These are phyloP conservation scores for Lineus longissimus DNA, from an alignment of 1,140 invertebrate species.

Conservation along the genomic window DNA sequence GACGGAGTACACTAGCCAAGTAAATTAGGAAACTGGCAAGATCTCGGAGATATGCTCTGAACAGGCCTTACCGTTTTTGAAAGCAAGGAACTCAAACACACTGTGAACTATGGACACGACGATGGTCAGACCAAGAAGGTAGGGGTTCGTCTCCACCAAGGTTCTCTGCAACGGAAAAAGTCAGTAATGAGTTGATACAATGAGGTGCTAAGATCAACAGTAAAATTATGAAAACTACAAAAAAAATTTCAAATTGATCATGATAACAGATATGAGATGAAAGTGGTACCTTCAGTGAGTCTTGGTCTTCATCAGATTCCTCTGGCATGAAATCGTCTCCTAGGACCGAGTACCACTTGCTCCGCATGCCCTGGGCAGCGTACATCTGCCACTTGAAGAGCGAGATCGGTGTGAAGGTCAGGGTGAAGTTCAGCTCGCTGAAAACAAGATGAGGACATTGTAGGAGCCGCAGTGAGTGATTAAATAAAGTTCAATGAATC, in stretches of 20 bases:
- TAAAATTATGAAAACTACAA: no score
- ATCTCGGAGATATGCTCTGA: no score
- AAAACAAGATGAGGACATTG: slow-evolving; percentile 18
- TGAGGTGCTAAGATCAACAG: no score
- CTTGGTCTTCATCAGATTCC: slow-evolving; percentile 84
- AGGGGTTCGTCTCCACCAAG: slow-evolving; percentile 94
- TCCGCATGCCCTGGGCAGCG: slow-evolving; percentile 81
- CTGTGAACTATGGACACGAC: slow-evolving; percentile 92
- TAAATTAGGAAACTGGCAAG: no score
- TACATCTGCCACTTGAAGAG: slow-evolving; percentile 98
- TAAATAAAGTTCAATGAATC: background rate
- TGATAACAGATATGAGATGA: no score
- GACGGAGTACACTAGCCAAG: no score
- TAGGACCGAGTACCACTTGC: slow-evolving; percentile 57
- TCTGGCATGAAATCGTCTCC: slow-evolving; percentile 61
- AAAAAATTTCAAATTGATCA: no score
- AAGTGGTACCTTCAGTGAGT: slow-evolving; percentile 86
- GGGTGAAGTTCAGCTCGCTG: slow-evolving; percentile 58
- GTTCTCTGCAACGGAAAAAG: slow-evolving; percentile 67
- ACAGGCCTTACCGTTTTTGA: slow-evolving; percentile 96
- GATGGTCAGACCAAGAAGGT: slow-evolving; percentile 86
- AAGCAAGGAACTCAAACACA: slow-evolving; percentile 96
- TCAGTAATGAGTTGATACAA: background rate
- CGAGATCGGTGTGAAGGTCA: slow-evolving; percentile 92
- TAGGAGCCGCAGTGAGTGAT: no score